phyloP scores from a whole-genome alignment of 30 jellyfish, hydroid and myxozoan species.

The Aurelia aurita region DNA sequence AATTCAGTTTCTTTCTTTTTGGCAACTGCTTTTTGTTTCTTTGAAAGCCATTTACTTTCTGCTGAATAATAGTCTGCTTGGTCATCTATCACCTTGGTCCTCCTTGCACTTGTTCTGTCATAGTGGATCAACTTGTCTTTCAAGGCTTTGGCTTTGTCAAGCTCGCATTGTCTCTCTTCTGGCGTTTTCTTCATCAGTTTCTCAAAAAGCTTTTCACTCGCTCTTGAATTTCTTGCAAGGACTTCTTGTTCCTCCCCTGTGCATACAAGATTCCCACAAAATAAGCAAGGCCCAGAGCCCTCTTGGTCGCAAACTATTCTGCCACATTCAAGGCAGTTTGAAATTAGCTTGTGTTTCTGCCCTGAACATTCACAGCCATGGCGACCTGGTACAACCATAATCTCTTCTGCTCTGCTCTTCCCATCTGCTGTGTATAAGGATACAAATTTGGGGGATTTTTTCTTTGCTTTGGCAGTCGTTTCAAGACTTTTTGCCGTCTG shows the following conservation, averaged over 20 bases:
- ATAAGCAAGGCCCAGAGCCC: conserved; percentile 99
- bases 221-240: conserved; percentile 81
- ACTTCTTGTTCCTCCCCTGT: conserved; percentile 92
- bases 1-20: conserved; percentile 76
- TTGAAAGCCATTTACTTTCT: conserved; percentile 93
- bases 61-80: conserved; percentile 96
- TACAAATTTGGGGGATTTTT: conserved; percentile 77
- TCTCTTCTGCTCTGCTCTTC: conserved; percentile 69
- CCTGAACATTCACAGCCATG: conserved; percentile 95
- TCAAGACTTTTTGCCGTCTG: neutral
- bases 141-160: conserved; percentile 86
- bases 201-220: conserved; percentile 82
- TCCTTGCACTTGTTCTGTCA: conserved; percentile 92
- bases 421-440: conserved; percentile 94
- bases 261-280: conserved; percentile 97
- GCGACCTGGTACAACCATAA: conserved; percentile 91
- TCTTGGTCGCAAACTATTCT: conserved; percentile 98
- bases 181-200: conserved; percentile 71
- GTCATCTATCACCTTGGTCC: conserved; percentile 99
- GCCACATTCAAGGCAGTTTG: conserved; percentile 96
- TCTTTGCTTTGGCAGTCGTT: conserved; percentile 18
- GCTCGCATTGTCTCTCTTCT: conserved; percentile 41
- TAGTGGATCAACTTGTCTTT: conserved; percentile 78
- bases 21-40: conserved; percentile 72
- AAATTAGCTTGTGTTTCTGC: conserved; percentile 89